A percentile compares a stretch with the other conserved stretches of the same genome.
These are phyloP conservation scores for Oostethus manadensis DNA, from an alignment of 2,113 vertebrate genomes.

Conservation along the genomic window DNA sequence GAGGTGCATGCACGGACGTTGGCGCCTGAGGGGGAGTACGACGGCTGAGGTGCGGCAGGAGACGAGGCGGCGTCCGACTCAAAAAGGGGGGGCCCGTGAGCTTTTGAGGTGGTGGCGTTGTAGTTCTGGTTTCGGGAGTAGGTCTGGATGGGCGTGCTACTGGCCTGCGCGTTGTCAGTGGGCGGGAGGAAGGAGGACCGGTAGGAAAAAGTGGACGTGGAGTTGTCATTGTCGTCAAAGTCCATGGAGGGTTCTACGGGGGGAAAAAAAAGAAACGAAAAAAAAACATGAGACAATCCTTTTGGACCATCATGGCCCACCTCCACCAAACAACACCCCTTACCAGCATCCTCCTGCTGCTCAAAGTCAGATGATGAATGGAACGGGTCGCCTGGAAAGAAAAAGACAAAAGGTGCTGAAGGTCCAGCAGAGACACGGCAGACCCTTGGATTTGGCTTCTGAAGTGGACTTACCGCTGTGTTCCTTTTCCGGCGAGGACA, in stretches of 20 bases:
- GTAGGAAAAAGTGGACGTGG: conserved; percentile 25
- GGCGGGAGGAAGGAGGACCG: neutral
- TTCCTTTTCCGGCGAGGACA: conserved; percentile 58
- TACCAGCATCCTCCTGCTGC: neutral
- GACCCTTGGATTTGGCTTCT: no score
- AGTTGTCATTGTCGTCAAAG: conserved; percentile 34
- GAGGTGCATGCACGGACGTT: neutral
- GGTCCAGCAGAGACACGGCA: neutral
- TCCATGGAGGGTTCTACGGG: conserved; percentile 36
- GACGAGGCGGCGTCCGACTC: neutral
- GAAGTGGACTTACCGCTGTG: conserved; percentile 19
- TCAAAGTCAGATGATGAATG: conserved; percentile 45
- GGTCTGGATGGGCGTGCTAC: conserved; percentile 42
- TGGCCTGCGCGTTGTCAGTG: conserved; percentile 13
- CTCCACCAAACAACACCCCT: neutral
- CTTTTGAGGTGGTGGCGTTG: neutral
- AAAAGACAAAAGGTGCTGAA: neutral
- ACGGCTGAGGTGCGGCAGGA: conserved; percentile 1
- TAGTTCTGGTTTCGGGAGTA: conserved; percentile 48
- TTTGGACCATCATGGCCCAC: no score
- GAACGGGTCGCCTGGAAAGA: conserved; percentile 41
- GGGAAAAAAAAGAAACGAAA: neutral
- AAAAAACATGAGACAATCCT: no score
- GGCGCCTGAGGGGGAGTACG: neutral
- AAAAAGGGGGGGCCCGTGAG: neutral